Percentiles rank a stretch among this genome's conserved stretches.
phyloP scores from a whole-genome alignment of 35 echinoderm and acorn worm species.

The Ophiothrix spiculata region DNA sequence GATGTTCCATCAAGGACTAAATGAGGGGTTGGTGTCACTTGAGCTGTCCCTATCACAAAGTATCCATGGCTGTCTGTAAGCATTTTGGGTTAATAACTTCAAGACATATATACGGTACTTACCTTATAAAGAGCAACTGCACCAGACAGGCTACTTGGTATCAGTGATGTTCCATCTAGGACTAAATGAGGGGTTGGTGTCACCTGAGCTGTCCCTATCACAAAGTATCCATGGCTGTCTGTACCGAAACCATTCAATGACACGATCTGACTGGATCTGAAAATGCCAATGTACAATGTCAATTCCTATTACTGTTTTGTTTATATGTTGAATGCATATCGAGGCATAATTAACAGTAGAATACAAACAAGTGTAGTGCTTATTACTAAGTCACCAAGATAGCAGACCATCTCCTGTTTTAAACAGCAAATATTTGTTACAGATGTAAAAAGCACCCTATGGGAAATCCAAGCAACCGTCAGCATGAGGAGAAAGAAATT shows the following conservation, averaged over 20 bases:
- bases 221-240: conserved; percentile 46
- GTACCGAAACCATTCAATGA: conserved; percentile 28
- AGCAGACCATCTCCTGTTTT: not conserved
- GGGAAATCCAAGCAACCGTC: too few relatives aligned
- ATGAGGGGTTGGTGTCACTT: too few relatives aligned
- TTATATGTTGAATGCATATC: not conserved
- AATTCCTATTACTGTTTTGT: not conserved
- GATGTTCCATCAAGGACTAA: not conserved
- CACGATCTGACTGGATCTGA: conserved; percentile 20
- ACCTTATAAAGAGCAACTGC: conserved; percentile 75
- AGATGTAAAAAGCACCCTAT: not conserved
- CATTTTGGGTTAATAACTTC: not conserved
- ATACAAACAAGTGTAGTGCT: not conserved
- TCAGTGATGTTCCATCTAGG: conserved; percentile 29
- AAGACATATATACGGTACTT: not conserved
- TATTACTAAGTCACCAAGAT: not conserved
- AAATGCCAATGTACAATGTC: conserved; percentile 1
- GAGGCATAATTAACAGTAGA: not conserved
- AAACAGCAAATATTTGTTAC: not conserved
- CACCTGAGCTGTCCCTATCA: conserved; percentile 43
- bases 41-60: too few relatives aligned
- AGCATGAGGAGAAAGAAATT: too few relatives aligned
- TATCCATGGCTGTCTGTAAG: too few relatives aligned
- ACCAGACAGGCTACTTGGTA: conserved; percentile 41
- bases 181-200: conserved; percentile 14